Evolutionary conservation across 2,113 vertebrate genomes (phyloP), one percentile per base, ranked within the genome.

Genomic region (Apaloderma vittatum): DNA sequence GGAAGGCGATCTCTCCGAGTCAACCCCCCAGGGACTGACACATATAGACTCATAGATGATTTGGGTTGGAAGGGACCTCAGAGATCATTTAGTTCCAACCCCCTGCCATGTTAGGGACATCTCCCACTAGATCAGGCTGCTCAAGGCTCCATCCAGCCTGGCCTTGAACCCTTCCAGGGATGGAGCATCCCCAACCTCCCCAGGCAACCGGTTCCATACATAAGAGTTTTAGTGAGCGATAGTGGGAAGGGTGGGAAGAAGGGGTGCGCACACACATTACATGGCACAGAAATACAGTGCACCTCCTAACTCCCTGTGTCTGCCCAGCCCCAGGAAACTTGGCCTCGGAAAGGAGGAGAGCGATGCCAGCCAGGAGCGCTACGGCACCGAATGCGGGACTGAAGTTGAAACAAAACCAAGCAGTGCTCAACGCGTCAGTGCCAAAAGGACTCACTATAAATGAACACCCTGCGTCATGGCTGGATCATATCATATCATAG

Each of bases 331-430:
- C 8, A 4, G 45, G 70, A 61, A 82, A 54, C 13, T 54, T 14
- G 55, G 14, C 8, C 74, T 70, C 0, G 4, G 12, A 34, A 8
- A 61, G 49, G 16, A 59, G 68, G 40, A 77, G n/a, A 62, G 40
- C 0, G 0, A 12, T 13, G 43, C 3, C 30, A 26, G 43, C 12
- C 4, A 34, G 61, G 36, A 63, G n/a, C 4, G 40, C 24, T 65
- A 26, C 0, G 0, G 58, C 58, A 11, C 63, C 0, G 4, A 32
- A 36, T 0, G 0, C 6, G 8, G 30, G 62, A 51, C 24, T 15
- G 30, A 46, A 55, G 3, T 22, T 14, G 63, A 36, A 46, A 40
- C 21, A 9, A 68, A 73, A 77, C 1, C 34, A 72, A 76, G 21
- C 48, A 22, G 7, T 1, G 40, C 26, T n/a, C 46, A 1, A 9